Base-by-base conservation (phyloP, 2,888 invertebrate genomes). In the Venustoraphidia nigricollis region DNA sequence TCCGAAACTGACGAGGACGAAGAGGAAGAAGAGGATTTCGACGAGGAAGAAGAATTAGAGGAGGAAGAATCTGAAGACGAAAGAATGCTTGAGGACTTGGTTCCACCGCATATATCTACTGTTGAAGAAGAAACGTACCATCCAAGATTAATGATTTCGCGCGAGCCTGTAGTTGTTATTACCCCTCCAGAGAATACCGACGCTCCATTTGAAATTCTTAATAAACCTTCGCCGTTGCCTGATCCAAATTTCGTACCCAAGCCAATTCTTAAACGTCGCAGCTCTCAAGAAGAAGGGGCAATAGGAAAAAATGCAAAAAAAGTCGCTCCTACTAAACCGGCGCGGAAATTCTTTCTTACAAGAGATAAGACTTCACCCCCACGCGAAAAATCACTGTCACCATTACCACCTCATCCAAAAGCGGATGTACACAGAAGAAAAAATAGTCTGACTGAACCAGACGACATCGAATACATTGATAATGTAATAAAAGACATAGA, bases 161-260 rank as follows among this genome's bases (percentile, higher is more conserved):
- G 59, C 27, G 59, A 62, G 11, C 63, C 65, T 36, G 65, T 65
- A 2, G 65, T 66, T 1, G 65, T 64, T 48, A 62, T 64, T 35
- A 61, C 62, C 3, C 64, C 64, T 1, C 39, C 50, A 52, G 62
- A 60, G 54, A 69, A 71, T 13, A 70, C 70, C 39, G 72, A 73
- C 47, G 68, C 75, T 58, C 73, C 75, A 0, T 77, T 77, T 53
- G 72, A 72, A 50, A 75, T 79, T 53, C 63, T 76, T 2, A 70
- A 74, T 1, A 77, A 77, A 55, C 77, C 76, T 1, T 64, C 73
- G 50, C 77, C 80, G n/a, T 64, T 79, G 41, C 77, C 80, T 0
- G 79, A 79, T 62, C 80, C 83, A 0, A 81, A 79, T 62, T 79
- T 82, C 58, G 66, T 82, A 36, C 88, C 87, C 1, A 88, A 87